phyloP scores from a whole-genome alignment of 1,140 invertebrate genomes.

The Atta colombica region DNA sequence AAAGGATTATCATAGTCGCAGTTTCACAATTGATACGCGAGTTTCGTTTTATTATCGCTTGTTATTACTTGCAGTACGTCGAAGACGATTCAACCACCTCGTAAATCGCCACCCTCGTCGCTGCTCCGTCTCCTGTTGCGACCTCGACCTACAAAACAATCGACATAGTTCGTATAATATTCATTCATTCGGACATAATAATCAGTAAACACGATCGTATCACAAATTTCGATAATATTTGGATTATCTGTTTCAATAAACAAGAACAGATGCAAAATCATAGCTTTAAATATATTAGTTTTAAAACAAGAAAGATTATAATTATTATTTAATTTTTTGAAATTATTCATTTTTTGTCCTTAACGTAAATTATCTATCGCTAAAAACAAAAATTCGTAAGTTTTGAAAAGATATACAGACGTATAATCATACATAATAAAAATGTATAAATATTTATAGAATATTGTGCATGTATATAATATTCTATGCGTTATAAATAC shows the following conservation, averaged over 20 bases:
- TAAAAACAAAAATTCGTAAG: too few relatives aligned
- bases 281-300: not conserved
- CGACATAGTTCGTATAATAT: constrained; percentile 50
- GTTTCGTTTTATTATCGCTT: not conserved
- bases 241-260: not conserved
- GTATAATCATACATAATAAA: too few relatives aligned
- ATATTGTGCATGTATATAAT: not conserved
- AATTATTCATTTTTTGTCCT: constrained; percentile 3
- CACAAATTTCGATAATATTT: not conserved
- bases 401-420: too few relatives aligned
- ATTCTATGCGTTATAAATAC: not conserved
- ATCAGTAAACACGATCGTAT: not conserved
- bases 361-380: not conserved
- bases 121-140: constrained; percentile 80
- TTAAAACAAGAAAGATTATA: not conserved
- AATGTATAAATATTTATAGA: not conserved
- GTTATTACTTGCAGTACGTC: constrained; percentile 36
- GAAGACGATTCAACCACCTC: constrained; percentile 73
- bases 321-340: not conserved
- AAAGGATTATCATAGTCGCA: constrained; percentile 5
- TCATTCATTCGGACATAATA: not conserved
- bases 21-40: not conserved
- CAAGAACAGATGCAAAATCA: not conserved
- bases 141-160: constrained; percentile 80
- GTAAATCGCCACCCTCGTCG: constrained; percentile 78